Conservation (phyloP, 2,113 vertebrate genomes). For the Dipodomys spectabilis region DNA sequence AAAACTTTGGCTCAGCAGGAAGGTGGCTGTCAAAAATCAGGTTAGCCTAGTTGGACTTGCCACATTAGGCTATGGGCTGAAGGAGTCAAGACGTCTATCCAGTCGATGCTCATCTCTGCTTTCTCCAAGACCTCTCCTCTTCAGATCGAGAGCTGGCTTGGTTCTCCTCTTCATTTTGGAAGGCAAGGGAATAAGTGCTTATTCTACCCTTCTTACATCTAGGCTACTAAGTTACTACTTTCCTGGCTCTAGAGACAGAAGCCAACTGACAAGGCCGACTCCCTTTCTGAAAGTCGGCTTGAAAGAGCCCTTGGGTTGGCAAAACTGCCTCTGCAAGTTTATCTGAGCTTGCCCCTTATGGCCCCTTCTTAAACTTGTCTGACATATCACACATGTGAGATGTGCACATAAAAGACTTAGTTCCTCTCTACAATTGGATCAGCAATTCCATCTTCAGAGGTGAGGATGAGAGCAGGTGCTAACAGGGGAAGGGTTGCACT, state of each 20-base stretch:
- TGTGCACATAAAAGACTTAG: conserved; percentile 33
- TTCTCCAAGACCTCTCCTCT: conserved; percentile 50
- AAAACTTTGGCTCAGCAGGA: conserved; percentile 76
- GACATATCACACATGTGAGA: conserved; percentile 15
- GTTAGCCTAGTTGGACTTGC: conserved; percentile 51
- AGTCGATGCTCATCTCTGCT: conserved; percentile 30
- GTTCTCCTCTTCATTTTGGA: conserved; percentile 49
- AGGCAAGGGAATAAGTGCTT: conserved; percentile 64
- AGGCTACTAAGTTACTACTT: conserved; percentile 44
- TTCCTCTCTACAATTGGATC: conserved; percentile 44
- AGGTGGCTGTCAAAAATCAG: conserved; percentile 62
- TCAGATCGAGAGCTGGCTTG: conserved; percentile 42
- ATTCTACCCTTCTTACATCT: conserved; percentile 37
- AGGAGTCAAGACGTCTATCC: background rate
- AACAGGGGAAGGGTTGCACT: background rate
- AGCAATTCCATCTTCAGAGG: conserved; percentile 37
- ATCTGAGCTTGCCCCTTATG: background rate
- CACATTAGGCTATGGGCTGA: conserved; percentile 33
- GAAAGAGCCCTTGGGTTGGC: conserved; percentile 77
- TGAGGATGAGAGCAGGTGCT: background rate
- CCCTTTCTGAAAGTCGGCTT: conserved; percentile 71
- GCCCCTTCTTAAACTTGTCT: background rate
- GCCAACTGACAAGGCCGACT: conserved; percentile 73
- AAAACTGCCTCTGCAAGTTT: conserved; percentile 64
- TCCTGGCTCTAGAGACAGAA: conserved; percentile 70